These are phyloP conservation scores for Oryzias sinensis DNA, from an alignment of 2,797 vertebrate species.

Conservation along the genomic window DNA sequence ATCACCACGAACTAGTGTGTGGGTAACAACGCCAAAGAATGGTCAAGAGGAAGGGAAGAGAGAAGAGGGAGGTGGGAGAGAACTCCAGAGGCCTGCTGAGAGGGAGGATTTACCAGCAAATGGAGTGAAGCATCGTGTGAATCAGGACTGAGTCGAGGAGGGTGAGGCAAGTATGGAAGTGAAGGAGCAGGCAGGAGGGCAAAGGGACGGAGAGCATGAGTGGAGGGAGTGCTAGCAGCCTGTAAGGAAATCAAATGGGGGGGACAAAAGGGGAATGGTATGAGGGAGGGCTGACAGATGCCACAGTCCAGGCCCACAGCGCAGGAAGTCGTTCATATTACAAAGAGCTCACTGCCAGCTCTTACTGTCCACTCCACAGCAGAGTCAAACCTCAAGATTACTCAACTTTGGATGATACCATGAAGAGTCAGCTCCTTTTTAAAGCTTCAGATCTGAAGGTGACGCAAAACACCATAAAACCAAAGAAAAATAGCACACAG, in stretches of 20 bases:
- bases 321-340: constrained; percentile 80
- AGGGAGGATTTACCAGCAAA: constrained; percentile 65
- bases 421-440: constrained; percentile 25
- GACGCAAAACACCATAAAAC: background rate
- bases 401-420: constrained; percentile 23
- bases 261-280: constrained; percentile 26
- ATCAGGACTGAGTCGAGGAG: constrained; percentile 66
- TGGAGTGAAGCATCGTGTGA: constrained; percentile 72
- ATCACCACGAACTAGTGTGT: constrained; percentile 77
- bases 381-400: constrained; percentile 42
- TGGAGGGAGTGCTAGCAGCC: constrained; percentile 18
- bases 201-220: constrained; percentile 25
- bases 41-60: constrained; percentile 42
- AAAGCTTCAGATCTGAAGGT: background rate
- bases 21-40: constrained; percentile 80
- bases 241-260: constrained; percentile 7
- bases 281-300: constrained; percentile 67
- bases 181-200: constrained; percentile 65
- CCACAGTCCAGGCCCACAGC: constrained; percentile 75
- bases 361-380: constrained; percentile 51
- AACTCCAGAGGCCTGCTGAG: constrained; percentile 25
- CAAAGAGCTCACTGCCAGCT: constrained; percentile 61
- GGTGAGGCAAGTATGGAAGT: constrained; percentile 44
- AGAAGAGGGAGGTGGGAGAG: constrained; percentile 68
- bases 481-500: background rate